Conservation (phyloP, 2,888 invertebrate species). For the Ditylenchus weischeri region DNA sequence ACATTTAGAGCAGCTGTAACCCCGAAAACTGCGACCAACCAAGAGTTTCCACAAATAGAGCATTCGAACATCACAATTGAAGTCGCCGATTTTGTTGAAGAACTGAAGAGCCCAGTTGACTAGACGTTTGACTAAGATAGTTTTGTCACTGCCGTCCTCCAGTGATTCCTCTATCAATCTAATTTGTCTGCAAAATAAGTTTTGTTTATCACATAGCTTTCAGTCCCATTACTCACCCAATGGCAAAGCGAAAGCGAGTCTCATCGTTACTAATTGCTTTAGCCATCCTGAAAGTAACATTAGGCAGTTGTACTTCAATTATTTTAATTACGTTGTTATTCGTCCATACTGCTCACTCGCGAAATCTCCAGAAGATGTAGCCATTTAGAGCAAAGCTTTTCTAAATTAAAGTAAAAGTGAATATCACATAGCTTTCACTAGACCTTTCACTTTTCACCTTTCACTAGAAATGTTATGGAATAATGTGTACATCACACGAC, state of each 20-base stretch:
- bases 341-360: slow-evolving; percentile 7
- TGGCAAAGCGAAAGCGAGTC: slow-evolving; percentile 15
- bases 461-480: too few relatives aligned
- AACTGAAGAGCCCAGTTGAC: slow-evolving; percentile 20
- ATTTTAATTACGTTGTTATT: neutral
- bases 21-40: neutral
- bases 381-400: slow-evolving; percentile 1
- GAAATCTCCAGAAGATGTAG: neutral
- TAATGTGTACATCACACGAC: too few relatives aligned
- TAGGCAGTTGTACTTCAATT: neutral
- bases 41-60: slow-evolving; percentile 23
- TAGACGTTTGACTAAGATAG: slow-evolving; percentile 13
- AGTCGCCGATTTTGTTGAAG: slow-evolving; percentile 13
- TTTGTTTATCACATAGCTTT: neutral
- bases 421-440: too few relatives aligned
- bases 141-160: slow-evolving; percentile 19
- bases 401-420: too few relatives aligned
- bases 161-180: slow-evolving; percentile 17
- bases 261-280: slow-evolving; percentile 15
- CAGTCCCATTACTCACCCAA: neutral
- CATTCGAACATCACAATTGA: slow-evolving; percentile 20
- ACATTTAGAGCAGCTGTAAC: too few relatives aligned
- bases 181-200: slow-evolving; percentile 12
- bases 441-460: too few relatives aligned
- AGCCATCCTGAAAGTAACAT: slow-evolving; percentile 15